Evolutionary conservation across 1,140 invertebrate genomes (phyloP).

Genomic region (Bursaphelenchus mucronatus): DNA sequence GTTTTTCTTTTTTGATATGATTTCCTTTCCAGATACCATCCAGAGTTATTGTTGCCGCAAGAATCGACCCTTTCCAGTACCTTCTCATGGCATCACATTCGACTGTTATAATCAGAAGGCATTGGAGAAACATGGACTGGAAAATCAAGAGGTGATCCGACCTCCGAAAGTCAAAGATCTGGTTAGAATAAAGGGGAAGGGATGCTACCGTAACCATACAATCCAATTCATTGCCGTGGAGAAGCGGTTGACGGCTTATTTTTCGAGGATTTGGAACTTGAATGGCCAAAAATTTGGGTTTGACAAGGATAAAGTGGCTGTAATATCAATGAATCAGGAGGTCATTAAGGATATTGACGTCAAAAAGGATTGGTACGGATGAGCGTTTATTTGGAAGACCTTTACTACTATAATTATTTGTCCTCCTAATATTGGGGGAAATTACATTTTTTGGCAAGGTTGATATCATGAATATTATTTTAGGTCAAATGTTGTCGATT

Average conservation of each 20-base stretch:
- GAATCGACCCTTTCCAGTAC: neutral
- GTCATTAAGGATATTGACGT: neutral
- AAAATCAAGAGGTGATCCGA: neutral
- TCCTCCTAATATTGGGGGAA: neutral
- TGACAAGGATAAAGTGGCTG: conserved; percentile 16
- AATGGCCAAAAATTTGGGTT: neutral
- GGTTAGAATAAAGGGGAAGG: conserved; percentile 2
- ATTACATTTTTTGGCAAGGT: neutral
- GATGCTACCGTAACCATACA: conserved; percentile 18
- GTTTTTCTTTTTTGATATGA: no score
- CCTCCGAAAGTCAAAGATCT: conserved; percentile 1
- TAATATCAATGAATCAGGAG: conserved; percentile 16
- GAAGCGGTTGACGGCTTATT: conserved; percentile 11
- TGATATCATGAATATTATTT: neutral
- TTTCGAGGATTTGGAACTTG: conserved; percentile 15
- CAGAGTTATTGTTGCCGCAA: neutral
- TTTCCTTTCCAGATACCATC: neutral
- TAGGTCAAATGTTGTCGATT: neutral
- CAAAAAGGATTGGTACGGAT: neutral
- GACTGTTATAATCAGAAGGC: conserved; percentile 2
- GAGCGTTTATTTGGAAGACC: neutral
- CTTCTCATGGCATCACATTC: neutral
- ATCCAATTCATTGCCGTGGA: conserved; percentile 19
- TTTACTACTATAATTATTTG: neutral
- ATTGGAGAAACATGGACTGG: neutral